phyloP scores from a whole-genome alignment of 1,140 invertebrate species.

The Papilio glaucus region DNA sequence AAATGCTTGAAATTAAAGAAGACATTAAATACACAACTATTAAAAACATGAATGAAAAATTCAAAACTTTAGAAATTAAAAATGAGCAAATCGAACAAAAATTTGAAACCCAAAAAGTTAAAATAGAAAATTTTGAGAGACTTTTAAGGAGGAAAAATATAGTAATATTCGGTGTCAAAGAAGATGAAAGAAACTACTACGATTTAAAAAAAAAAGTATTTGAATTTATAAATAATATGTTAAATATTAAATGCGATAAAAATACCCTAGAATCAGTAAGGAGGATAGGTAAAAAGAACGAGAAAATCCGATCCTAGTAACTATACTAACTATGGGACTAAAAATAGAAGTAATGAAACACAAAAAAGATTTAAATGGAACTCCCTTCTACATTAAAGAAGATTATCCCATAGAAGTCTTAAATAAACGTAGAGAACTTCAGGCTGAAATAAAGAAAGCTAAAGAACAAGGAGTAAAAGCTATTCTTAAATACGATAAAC shows the following conservation, averaged over 20 bases:
- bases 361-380: background rate
- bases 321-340: background rate
- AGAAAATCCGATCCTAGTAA: background rate
- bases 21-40: no score
- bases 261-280: background rate
- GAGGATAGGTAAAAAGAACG: background rate
- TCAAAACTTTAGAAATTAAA: background rate
- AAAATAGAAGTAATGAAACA: background rate
- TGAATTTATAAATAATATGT: background rate
- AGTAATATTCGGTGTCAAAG: background rate
- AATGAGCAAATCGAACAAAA: background rate
- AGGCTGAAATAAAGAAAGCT: background rate
- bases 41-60: no score
- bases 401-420: background rate
- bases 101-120: background rate
- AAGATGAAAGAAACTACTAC: background rate
- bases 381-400: background rate
- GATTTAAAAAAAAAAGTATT: background rate
- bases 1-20: background rate
- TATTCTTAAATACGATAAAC: background rate
- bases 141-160: background rate
- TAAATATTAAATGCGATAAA: background rate
- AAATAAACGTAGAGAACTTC: no score
- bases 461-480: background rate
- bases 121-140: background rate